Evolutionary conservation across 2,888 invertebrate genomes (phyloP).

Genomic region (Microdon myrmicae): DNA sequence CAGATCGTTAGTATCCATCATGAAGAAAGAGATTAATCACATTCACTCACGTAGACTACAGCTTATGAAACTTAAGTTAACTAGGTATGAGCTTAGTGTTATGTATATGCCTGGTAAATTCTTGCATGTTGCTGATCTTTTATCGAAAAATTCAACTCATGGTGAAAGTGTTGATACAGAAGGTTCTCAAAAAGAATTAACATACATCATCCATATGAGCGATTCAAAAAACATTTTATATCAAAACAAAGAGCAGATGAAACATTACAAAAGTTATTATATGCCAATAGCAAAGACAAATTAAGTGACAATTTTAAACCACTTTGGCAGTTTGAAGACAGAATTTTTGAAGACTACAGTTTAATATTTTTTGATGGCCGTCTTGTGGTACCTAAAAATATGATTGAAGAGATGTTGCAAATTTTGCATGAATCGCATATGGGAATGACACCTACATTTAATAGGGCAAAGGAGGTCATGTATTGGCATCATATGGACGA

Average conservation of each 20-base stretch:
- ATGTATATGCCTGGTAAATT: slow-evolving; percentile 47
- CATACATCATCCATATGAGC: slow-evolving; percentile 23
- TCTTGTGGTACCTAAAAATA: slow-evolving; percentile 14
- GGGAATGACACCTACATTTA: too few species aligned
- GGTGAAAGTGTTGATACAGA: slow-evolving; percentile 17
- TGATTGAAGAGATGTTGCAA: slow-evolving; percentile 12
- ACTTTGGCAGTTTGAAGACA: slow-evolving; percentile 14
- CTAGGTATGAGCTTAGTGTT: slow-evolving; percentile 50
- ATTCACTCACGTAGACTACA: slow-evolving; percentile 48
- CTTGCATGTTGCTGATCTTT: slow-evolving; percentile 48
- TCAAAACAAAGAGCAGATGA: too few species aligned
- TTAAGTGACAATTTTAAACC: slow-evolving; percentile 3
- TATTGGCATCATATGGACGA: too few species aligned
- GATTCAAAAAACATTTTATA: slow-evolving; percentile 13
- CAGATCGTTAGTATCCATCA: slow-evolving; percentile 10
- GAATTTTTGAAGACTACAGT: slow-evolving; percentile 12
- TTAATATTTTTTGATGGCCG: slow-evolving; percentile 24
- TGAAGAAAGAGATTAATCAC: slow-evolving; percentile 29
- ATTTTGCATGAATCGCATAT: slow-evolving; percentile 27
- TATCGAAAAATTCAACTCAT: slow-evolving; percentile 29
- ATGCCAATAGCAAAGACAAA: too few species aligned
- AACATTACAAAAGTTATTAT: too few species aligned
- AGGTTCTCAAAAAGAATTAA: slow-evolving; percentile 8
- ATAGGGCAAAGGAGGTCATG: too few species aligned
- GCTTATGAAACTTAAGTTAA: slow-evolving; percentile 53